Evolutionary conservation across 2,113 vertebrate species (phyloP), one percentile per base, ranked within the genome.

Genomic region (Tautogolabrus adspersus): DNA sequence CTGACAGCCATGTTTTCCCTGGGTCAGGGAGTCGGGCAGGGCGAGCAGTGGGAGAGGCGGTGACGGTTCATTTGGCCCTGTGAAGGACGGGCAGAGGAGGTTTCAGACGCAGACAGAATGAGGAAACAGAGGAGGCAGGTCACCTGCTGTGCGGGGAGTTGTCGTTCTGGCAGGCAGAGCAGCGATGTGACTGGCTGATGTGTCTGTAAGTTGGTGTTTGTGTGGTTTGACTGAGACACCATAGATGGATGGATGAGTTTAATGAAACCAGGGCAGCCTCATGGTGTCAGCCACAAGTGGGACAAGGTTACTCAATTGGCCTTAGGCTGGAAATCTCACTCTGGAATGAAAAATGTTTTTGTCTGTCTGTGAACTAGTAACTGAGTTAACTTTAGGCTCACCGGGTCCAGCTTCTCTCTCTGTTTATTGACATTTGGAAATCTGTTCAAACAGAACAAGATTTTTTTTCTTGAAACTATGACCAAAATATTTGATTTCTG

Each of bases 301-400:
- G 86, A 83, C 82, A 83, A 84, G 82, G 81, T 87, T 68, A 10
- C 7, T 74, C 75, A 40, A 64, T 81, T 66, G 19, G 49, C 64
- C 64, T 47, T 4, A 52, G 60, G 46, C 67, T 46, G 26, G 59
- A 76, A 61, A 62, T 21, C n/a, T 55, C 60, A 60, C 64, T 51
- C 3, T 21, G 51, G 40, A 38, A 44, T 52, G 19, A 65, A 60
- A 60, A 78, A 30, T 46, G 2, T 21, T 30, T 9, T 63, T 26
- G 16, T 60, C 30, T 64, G 15, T 54, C 47, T 56, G 74, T 38
- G 72, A 18, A 59, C 49, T 37, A 60, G 30, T 46, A 46, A 40
- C 9, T 23, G 10, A 46, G n/a, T 23, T 16, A 16, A 26, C 19
- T 3, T 15, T 21, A 6, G 19, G 34, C n/a, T 56, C 8, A 44